Evolutionary conservation across 2,888 invertebrate species (phyloP), one percentile per base, ranked within the genome.

Genomic region (Suillia variegata): DNA sequence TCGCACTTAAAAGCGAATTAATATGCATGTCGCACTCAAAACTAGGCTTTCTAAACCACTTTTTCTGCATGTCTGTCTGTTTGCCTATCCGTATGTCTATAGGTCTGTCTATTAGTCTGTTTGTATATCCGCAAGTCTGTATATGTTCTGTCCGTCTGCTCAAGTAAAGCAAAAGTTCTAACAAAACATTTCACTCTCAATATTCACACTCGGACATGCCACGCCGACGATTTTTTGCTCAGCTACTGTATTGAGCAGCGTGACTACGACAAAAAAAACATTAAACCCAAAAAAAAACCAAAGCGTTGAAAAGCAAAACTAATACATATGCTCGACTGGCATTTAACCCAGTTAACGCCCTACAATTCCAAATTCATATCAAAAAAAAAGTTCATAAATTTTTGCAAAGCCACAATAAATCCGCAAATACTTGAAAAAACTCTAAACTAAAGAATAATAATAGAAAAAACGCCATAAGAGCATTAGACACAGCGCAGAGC

Each of bases 331-430:
- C n/a, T 38, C n/a, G 10, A 13, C 5, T 38, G 34, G 33, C 50
- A 53, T 53, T 63, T 63, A 59, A 63, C 61, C 61, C 54, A 63
- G 61, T 59, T 63, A 51, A 51, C 56, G 63, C 56, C 56, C 61
- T 59, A 61, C 59, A 63, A 63, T 55, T 61, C 61, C 15, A 56
- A 50, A 61, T 61, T 38, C 33, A 22, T n/a, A 38, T 8, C 6
- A n/a, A 8, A 38, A n/a, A 38, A 10, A 31, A 18, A 51, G 12
- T n/a, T 10, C 17, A 15, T 51, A 26, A 31, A 49, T 22, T 22
- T 49, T 17, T n/a, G 24, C 33, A 31, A 31, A 20, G 17, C n/a
- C 4, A 33, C 5, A 49, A 26, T 5, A 26, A 26, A 26, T 26
- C 26, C 52, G 24, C 33, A 56, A 45, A 58, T 24, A 42, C 38